A percentile compares a stretch with the other conserved stretches of the same genome.
Evolutionary conservation across 2,888 invertebrate genomes (phyloP).

Genomic region (Coenonympha arcania): DNA sequence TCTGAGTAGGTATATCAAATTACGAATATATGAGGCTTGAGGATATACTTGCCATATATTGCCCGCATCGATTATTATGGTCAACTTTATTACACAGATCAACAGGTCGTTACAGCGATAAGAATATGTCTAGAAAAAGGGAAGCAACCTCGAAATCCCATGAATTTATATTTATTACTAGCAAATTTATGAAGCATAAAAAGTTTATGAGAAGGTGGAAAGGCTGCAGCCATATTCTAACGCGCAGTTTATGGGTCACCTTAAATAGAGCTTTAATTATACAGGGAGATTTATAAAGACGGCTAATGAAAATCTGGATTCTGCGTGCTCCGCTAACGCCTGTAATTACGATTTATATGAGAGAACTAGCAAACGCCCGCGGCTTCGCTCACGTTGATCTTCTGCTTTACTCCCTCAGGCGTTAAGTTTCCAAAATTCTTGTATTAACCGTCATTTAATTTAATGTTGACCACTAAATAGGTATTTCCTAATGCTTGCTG

Average conservation of each 20-base stretch:
- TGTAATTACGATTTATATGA: constrained; percentile 15
- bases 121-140: constrained; percentile 46
- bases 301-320: constrained; percentile 42
- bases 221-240: constrained; percentile 55
- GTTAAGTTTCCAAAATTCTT: too few species aligned
- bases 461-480: too few species aligned
- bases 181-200: constrained; percentile 70
- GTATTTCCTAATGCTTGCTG: too few species aligned
- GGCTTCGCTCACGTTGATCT: too few species aligned
- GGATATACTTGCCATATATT: too few species aligned
- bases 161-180: constrained; percentile 68
- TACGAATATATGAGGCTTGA: too few species aligned
- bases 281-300: constrained; percentile 43
- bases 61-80: constrained; percentile 26
- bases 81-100: constrained; percentile 34
- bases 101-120: constrained; percentile 41
- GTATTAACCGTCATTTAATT: too few species aligned
- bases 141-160: constrained; percentile 55
- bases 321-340: constrained; percentile 4
- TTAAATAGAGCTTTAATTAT: constrained; percentile 60
- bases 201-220: constrained; percentile 63
- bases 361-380: too few species aligned
- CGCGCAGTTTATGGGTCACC: constrained; percentile 59
- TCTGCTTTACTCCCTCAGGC: too few species aligned
- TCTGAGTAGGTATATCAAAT: too few species aligned